phyloP scores from a whole-genome alignment of 2,797 vertebrate species.

The Botia kubotai region DNA sequence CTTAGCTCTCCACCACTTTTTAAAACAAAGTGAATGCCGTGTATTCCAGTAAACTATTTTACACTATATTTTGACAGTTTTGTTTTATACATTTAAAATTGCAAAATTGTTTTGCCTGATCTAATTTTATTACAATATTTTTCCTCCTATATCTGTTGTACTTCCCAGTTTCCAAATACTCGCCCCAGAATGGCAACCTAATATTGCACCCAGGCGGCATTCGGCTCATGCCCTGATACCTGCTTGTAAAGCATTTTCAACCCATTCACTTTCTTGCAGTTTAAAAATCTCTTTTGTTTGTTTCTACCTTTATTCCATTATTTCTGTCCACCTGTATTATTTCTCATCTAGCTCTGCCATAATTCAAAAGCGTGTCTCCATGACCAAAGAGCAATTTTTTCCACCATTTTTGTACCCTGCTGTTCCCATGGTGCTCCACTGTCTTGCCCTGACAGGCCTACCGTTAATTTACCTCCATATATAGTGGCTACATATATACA shows the following conservation, averaged over 20 bases:
- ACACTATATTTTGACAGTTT: too few relatives aligned
- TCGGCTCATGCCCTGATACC: neutral
- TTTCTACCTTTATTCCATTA: conserved; percentile 32
- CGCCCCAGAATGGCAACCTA: neutral
- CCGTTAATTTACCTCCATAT: conserved; percentile 43
- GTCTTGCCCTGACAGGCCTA: conserved; percentile 29
- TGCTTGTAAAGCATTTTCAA: neutral
- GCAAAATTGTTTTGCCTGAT: too few relatives aligned
- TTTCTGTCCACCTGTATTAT: conserved; percentile 39
- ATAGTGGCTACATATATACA: conserved; percentile 10
- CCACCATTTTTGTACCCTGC: conserved; percentile 17
- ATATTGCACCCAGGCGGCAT: neutral
- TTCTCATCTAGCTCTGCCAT: conserved; percentile 3
- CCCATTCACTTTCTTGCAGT: neutral
- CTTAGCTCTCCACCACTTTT: too few relatives aligned
- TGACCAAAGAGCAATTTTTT: conserved; percentile 41
- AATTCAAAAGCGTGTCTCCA: conserved; percentile 41
- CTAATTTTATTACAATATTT: too few relatives aligned
- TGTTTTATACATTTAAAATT: too few relatives aligned
- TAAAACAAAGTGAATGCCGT: too few relatives aligned
- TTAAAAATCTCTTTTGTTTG: conserved; percentile 35
- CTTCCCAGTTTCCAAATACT: neutral
- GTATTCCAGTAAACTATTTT: too few relatives aligned
- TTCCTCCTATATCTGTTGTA: too few relatives aligned
- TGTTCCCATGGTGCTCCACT: conserved; percentile 19